Evolutionary conservation across 2,888 invertebrate species (phyloP), one percentile per base, ranked within the genome.

Genomic region (Campoplex capitator): DNA sequence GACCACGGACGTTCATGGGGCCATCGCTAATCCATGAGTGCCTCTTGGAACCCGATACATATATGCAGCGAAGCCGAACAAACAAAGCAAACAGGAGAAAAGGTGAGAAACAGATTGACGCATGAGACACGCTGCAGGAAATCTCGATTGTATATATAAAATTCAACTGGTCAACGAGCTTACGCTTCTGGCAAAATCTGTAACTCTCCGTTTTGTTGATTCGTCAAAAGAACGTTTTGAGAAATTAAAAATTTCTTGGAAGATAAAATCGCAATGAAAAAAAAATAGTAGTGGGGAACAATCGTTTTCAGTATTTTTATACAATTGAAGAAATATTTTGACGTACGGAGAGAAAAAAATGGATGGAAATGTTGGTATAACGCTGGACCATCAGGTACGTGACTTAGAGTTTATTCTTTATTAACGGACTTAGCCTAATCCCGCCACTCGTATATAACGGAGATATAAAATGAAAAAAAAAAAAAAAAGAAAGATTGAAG

Each of bases 401-500:
- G 71, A 71, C 51, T 77, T 74, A 74, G 54, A 83, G 58, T 86
- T 83, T 79, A 70, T 83, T 79, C 70, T 86, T 83, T 83, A 85
- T 81, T 67, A 83, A 83, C 81, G 74, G 77, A 88, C 71, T 85
- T 86, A 83, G 80, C 76, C 85, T 83, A 88, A 83, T 85, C 85
- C 83, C 73, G 42, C 54, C 7, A 45, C 83, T 83, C 68, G 83
- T 48, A 58, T 67, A 81, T 62, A 70, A 54, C 68, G 9, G 16
- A 54, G 54, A 23, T 23, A 23, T 23, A 23, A 70, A 56, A 38
- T 35, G 32, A 79, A 51, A 68, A 38, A 67, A 42, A 54, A 42
- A 54, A 23, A 76, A 74, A 54, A 32, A 56, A 79, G 38, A 38
- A 56, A 54, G 70, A 58, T 74, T 38, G 51, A 56, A 75, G 70